Conservation (phyloP, 2,113 vertebrate species). For the Lichenostomus cassidix region DNA sequence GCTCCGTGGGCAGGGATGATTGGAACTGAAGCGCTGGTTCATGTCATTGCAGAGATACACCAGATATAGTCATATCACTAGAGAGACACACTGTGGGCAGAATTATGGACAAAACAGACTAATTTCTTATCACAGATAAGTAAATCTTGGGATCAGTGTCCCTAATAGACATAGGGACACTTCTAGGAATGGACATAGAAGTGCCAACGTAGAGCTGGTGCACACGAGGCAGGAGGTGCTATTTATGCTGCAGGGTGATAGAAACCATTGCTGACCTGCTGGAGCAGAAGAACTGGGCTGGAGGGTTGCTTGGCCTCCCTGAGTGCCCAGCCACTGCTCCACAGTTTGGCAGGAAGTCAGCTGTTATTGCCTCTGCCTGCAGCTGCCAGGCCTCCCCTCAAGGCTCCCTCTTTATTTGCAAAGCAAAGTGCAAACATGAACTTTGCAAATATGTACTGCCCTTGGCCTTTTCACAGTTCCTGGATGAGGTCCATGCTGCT, state of each 20-base stretch:
- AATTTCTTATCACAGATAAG: neutral
- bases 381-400: neutral
- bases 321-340: neutral
- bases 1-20: neutral
- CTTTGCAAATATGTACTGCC: neutral
- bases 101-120: neutral
- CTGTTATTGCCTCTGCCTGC: neutral
- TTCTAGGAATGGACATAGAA: neutral
- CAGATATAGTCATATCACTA: neutral
- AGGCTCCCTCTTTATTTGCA: neutral
- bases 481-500: neutral
- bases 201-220: neutral
- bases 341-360: neutral
- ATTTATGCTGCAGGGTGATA: neutral
- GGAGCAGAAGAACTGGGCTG: neutral
- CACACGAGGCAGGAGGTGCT: rapidly evolving
- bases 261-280: neutral
- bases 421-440: neutral
- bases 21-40: neutral
- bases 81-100: neutral
- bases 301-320: neutral
- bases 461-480: neutral
- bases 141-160: neutral
- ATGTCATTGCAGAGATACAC: neutral
- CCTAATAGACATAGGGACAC: too few relatives aligned